These are phyloP conservation scores for Micronycteris hirsuta DNA, from an alignment of 2,113 vertebrate species.

Conservation along the genomic window DNA sequence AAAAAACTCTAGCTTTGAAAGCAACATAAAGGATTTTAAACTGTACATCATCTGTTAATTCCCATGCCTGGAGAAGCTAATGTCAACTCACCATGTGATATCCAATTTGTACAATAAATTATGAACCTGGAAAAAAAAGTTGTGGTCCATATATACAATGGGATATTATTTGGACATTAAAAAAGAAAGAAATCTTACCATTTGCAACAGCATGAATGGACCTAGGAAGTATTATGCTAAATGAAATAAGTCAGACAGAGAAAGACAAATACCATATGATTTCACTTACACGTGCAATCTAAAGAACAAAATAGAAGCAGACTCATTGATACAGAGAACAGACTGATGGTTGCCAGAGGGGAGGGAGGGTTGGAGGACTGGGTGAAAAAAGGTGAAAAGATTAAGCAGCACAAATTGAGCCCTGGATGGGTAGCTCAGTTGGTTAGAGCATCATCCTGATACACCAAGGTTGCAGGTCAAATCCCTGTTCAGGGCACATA, in stretches of 20 bases:
- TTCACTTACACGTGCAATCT: neutral
- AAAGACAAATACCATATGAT: neutral
- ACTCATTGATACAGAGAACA: neutral
- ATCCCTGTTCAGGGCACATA: no score
- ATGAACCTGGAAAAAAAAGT: neutral
- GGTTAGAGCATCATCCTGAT: no score
- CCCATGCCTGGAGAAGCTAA: neutral
- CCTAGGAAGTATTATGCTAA: neutral
- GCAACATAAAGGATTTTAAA: constrained; percentile 82
- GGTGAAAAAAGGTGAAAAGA: no score
- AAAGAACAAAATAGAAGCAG: neutral
- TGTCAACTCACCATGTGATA: neutral
- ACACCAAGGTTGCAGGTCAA: no score
- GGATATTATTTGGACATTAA: neutral
- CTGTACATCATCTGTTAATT: neutral
- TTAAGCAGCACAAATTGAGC: no score
- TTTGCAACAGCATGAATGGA: neutral
- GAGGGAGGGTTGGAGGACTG: neutral
- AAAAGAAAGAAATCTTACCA: neutral
- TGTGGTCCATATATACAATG: neutral
- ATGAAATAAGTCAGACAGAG: neutral
- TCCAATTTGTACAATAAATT: neutral
- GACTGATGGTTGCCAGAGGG: neutral
- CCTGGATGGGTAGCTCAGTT: no score
- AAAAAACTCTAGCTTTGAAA: constrained; percentile 87